Evolutionary conservation across 2,888 invertebrate species (phyloP), one percentile per base, ranked within the genome.

Genomic region (Molorchus minor): DNA sequence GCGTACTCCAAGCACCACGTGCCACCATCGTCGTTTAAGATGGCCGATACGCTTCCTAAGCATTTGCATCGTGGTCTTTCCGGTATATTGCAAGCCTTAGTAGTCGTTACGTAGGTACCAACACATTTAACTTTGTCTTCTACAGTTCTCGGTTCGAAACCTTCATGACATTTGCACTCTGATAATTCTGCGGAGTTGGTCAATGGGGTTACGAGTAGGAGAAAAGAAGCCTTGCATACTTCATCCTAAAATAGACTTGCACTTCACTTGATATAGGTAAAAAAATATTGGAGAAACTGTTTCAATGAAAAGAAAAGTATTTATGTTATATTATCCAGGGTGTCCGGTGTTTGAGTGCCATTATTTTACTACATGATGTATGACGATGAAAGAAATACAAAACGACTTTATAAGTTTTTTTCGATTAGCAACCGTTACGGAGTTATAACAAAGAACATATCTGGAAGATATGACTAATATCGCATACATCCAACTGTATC

Each of bases 91-190:
- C 66, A 66, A 0, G 35, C 20, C 4, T 44, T 21, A 12, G 56
- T 53, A 15, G 58, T 53, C 35, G 40, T 52, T 19, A 54, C 12
- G 19, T 44, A 1, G 5, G 40, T 51, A n/a, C 68, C 67, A 7
- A 33, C 17, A 44, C 70, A 70, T 30, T 53, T 46, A 3, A 63
- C 65, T 8, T 33, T 41, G 7, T 46, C 53, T 7, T 41, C 41
- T 13, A 30, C 12, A 10, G 10, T 36, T 12, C 21, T 36, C 2
- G 56, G 44, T n/a, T 52, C 45, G 41, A 45, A 66, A 3, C 51
- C 56, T 10, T 19, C 38, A 10, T 44, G 16, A 21, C 66, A 66
- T 21, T 64, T 57, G 20, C 66, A 66, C 25, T 60, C 36, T n/a
- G 33, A 33, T n/a, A 33, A 3, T 33, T 33, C 33, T 3, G 12